Base-by-base conservation (phyloP, 1,140 invertebrate species). In the Ostrea denselamellosa region DNA sequence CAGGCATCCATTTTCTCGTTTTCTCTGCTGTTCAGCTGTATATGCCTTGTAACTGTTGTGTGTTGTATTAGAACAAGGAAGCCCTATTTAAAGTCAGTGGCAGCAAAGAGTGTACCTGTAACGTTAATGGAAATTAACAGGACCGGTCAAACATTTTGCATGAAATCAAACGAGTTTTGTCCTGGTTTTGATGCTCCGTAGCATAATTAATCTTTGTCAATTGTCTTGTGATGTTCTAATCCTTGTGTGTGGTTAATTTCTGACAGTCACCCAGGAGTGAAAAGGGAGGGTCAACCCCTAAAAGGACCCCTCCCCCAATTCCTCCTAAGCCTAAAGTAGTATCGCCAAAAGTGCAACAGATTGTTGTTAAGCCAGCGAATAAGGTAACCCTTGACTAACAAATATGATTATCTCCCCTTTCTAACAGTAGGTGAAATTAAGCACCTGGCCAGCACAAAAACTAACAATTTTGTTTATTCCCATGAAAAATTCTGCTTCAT, bases 241-340 rank as follows among this genome's bases (percentile, higher is more conserved):
- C 53, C 51, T 25, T 62, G n/a, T 34, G 54, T 85, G 51, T 85
- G 83, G 83, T 85, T 85, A 44, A 85, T 85, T 85, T 85, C 83
- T 85, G 53, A 85, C 83, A 85, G 83, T 62, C 83, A 25, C 86
- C 89, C 53, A 62, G 34, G 17, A 86, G 84, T 83, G 89, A 87
- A 86, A 86, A 90, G 58, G 85, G 84, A 22, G 51, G 54, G 62
- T 65, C 83, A 34, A 88, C 87, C 44, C 87, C 86, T 68, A 83
- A 87, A 34, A 87, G 88, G 65, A 89, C 90, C 65, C 90, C 90
- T 87, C 92, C 92, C 85, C 90, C 91, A 62, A 87, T 93, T 83
- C 91, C 91, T 81, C 91, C 91, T 12, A 92, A 89, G 87, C 89
- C 89, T 25, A 62, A 85, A 85, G 28, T 62, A 62, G 81, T 87